Conservation (phyloP, 1,140 invertebrate genomes). For the Drosophila busckii region DNA sequence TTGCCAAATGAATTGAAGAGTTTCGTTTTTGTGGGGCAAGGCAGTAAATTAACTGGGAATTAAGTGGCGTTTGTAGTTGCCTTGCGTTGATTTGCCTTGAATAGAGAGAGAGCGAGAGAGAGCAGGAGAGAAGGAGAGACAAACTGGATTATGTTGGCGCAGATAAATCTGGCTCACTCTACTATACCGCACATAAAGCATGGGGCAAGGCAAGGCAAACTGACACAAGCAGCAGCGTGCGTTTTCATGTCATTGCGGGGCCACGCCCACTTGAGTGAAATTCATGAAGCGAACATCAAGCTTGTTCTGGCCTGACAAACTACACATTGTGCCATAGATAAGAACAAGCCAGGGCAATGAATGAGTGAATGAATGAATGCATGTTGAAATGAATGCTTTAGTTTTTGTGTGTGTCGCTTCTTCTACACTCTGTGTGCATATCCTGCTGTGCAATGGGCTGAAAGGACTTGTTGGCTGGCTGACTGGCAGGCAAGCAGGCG, state of each 20-base stretch:
- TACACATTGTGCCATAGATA: constrained; percentile 30
- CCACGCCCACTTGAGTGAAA: constrained; percentile 27
- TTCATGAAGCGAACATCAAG: constrained; percentile 42
- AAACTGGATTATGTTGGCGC: constrained; percentile 1
- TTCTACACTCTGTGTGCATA: background rate
- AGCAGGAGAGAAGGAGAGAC: no score
- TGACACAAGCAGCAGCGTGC: background rate
- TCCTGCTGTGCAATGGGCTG: constrained; percentile 51
- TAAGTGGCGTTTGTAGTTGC: no score
- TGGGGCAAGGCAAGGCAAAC: no score
- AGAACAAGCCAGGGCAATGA: constrained; percentile 29
- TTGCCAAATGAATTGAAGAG: no score
- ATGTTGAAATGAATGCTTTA: constrained; percentile 30
- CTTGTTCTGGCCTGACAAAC: constrained; percentile 42
- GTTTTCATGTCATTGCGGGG: background rate
- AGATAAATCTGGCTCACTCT: constrained; percentile 45
- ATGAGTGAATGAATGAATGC: constrained; percentile 14
- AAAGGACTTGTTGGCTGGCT: constrained; percentile 45
- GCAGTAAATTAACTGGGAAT: no score
- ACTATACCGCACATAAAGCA: constrained; percentile 33
- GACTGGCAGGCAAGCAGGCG: constrained; percentile 1
- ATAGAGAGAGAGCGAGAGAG: no score
- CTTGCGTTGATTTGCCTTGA: no score
- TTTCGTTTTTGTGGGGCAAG: no score
- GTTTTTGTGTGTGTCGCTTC: constrained; percentile 1